Base-by-base conservation (phyloP, 2,113 vertebrate species). In the Aptenodytes patagonicus region DNA sequence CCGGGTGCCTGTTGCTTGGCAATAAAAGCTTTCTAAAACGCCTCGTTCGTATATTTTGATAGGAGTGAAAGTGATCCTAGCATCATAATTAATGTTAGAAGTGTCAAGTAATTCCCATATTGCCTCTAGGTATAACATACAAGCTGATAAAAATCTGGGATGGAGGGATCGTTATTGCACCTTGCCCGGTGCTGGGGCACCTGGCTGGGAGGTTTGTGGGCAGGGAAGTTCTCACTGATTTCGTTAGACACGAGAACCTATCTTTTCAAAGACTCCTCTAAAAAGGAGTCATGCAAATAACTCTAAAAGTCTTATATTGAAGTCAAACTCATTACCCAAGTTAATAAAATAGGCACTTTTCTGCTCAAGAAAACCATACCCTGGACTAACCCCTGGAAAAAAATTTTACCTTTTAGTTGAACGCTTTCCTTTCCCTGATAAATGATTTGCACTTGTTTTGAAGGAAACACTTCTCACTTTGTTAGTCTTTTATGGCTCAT, bases 1-100 rank as follows among this genome's bases (percentile, higher is more conserved):
- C 93, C 68, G 69, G 36, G 64, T 88, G 89, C 68, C 55, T 76
- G 95, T 97, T 98, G 96, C 96, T 95, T 97, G 96, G 96, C 96
- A 97, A 95, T 97, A 69, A 62, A 93, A 86, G 51, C 81, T 92
- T 95, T 97, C 89, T 64, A 58, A 71, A 95, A 66, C 83, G 73
- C 47, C 78, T 76, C 2, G 18, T 76, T 90, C 24, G 5, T 88
- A 36, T 78, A 26, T 79, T 95, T 95, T 92, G 84, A 70, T 92
- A 54, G 68, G 83, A 95, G 70, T 72, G 55, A 81, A 85, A 95
- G 75, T 71, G 66, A 94, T 95, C 82, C 64, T 65, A 61, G 60
- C 54, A 85, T 93, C 46, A 49, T 93, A 91, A 89, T 90, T 87
- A 80, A 47, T 34, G 42, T 65, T 92, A 72, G 78, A 75, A 80